Base-by-base conservation (phyloP, 2,797 vertebrate species). In the Liasis olivaceus region DNA sequence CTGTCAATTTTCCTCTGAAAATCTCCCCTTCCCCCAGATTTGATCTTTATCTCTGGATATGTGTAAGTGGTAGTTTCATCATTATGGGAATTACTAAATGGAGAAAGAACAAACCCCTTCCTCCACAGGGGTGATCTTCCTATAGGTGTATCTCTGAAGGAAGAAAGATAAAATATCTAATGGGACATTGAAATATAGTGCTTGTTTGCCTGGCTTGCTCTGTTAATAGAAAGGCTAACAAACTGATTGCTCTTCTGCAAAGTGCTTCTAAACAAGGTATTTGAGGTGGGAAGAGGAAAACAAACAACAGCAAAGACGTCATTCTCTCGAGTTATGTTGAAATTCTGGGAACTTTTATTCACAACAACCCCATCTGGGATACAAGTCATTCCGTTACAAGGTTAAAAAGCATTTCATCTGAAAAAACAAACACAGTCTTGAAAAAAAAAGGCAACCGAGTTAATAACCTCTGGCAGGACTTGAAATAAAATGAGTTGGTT, bases 341-440 rank as follows among this genome's bases (percentile, higher is more conserved):
- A 94, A 91, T 94, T 94, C 85, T 85, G 92, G 87, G 94, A 93
- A 95, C 90, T 95, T 95, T 94, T 94, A 87, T 94, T 95, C 91
- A 95, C 59, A 92, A 94, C 90, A 93, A 47, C 93, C 90, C 20
- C 88, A 11, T 94, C 81, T 66, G 95, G 93, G 26, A 93, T 64
- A 84, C 58, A 94, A 93, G 85, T 94, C 88, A 94, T 89, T 91
- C 64, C 72, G 64, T 90, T 86, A 95, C 85, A 95, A 95, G 92
- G 89, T 77, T 94, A 95, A 94, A 42, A 69, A 89, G 91, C 69
- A 84, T 94, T 93, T 63, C 51, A 85, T 94, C 91, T 95, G 92
- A 94, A 95, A 42, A 96, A 94, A 85, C 85, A 94, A 95, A 64
- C 17, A 94, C 86, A 62, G 62, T 92, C 94, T 66, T 17, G 0